phyloP scores from a whole-genome alignment of 2,797 vertebrate genomes.

The Cyprinella venusta region DNA sequence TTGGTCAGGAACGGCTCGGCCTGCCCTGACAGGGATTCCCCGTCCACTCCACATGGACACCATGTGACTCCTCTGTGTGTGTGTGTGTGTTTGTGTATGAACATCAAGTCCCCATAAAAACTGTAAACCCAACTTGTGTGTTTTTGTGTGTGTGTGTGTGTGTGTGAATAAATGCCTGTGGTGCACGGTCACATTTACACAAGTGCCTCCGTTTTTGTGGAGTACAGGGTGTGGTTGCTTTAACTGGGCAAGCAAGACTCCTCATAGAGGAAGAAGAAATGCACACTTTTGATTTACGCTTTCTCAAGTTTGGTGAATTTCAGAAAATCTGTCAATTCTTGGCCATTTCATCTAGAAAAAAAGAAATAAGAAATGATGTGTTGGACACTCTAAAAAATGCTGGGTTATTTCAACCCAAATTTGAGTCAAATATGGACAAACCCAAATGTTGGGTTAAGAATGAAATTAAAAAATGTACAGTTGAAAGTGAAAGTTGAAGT shows the following conservation, averaged over 20 bases:
- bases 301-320: neutral
- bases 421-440: no score
- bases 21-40: slow-evolving; percentile 53
- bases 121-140: neutral
- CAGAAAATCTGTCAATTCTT: neutral
- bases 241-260: neutral
- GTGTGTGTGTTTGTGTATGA: slow-evolving; percentile 8
- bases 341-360: neutral
- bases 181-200: neutral
- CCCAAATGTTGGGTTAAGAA: no score
- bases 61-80: slow-evolving; percentile 14
- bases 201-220: neutral
- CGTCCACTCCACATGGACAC: slow-evolving; percentile 24
- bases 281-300: neutral
- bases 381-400: neutral
- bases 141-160: neutral
- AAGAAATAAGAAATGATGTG: neutral
- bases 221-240: neutral
- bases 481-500: no score
- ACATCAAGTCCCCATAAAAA: neutral
- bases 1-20: slow-evolving; percentile 42
- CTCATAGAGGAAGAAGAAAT: neutral
- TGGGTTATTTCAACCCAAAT: no score
- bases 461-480: no score
- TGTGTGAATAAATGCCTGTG: neutral